These are phyloP conservation scores for Cistogaster globosa DNA, from an alignment of 2,888 invertebrate genomes.

Conservation along the genomic window DNA sequence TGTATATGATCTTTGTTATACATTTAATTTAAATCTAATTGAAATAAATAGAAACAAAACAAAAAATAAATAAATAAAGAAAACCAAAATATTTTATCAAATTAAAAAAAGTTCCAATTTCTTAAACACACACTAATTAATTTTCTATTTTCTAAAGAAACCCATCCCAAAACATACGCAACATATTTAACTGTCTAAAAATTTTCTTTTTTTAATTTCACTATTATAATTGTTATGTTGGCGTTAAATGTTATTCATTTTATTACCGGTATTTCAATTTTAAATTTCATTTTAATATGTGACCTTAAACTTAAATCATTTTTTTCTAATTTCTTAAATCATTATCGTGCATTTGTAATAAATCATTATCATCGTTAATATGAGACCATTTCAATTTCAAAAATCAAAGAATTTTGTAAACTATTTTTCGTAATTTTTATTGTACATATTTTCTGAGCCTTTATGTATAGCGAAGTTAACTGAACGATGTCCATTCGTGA, in stretches of 20 bases:
- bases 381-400: conserved; percentile 30
- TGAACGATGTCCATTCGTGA: too few species aligned
- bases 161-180: too few species aligned
- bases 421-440: background rate
- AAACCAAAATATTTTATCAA: conserved; percentile 64
- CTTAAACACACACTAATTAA: too few species aligned
- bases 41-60: conserved; percentile 56
- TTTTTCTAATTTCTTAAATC: conserved; percentile 40
- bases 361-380: conserved; percentile 50
- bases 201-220: too few species aligned
- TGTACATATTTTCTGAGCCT: too few species aligned
- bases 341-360: conserved; percentile 62
- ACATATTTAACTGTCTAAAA: conserved; percentile 41
- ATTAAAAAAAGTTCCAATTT: conserved; percentile 34
- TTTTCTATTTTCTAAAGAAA: too few species aligned
- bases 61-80: conserved; percentile 47
- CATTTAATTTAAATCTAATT: conserved; percentile 61
- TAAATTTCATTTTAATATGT: conserved; percentile 1
- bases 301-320: conserved; percentile 43
- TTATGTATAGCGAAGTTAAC: too few species aligned
- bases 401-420: background rate
- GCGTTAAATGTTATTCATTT: conserved; percentile 66
- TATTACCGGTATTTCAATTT: conserved; percentile 48
- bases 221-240: conserved; percentile 57
- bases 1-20: conserved; percentile 64